A percentile compares a stretch with the other conserved stretches of the same genome.
These are phyloP conservation scores for Progne subis DNA, from an alignment of 2,113 vertebrate species.

Conservation along the genomic window DNA sequence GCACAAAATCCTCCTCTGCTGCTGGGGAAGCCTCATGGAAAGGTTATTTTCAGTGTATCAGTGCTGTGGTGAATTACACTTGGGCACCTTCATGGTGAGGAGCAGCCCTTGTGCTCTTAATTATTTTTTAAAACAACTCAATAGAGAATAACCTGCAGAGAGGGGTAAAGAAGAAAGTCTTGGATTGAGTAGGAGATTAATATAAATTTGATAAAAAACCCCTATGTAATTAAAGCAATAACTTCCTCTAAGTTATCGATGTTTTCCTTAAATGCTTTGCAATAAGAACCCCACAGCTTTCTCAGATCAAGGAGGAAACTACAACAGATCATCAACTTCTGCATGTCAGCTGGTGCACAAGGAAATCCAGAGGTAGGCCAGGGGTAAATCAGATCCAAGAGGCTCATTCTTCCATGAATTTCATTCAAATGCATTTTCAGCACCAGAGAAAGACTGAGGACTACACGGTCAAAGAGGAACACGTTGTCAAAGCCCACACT, in stretches of 20 bases:
- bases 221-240: background rate
- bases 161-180: background rate
- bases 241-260: background rate
- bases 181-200: background rate
- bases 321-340: no score
- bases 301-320: background rate
- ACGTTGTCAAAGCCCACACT: background rate
- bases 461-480: background rate
- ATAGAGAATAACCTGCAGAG: background rate
- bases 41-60: background rate
- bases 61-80: fast-evolving
- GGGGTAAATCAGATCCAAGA: background rate
- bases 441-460: background rate
- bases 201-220: background rate
- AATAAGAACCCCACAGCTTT: background rate
- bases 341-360: background rate
- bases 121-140: background rate
- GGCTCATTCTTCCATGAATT: background rate
- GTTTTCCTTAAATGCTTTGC: background rate
- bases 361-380: background rate
- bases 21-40: background rate
- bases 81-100: fast-evolving
- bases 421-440: background rate
- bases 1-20: background rate
- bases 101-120: background rate